Evolutionary conservation across 2,113 vertebrate species (phyloP).

Genomic region (Nothocercus julius): DNA sequence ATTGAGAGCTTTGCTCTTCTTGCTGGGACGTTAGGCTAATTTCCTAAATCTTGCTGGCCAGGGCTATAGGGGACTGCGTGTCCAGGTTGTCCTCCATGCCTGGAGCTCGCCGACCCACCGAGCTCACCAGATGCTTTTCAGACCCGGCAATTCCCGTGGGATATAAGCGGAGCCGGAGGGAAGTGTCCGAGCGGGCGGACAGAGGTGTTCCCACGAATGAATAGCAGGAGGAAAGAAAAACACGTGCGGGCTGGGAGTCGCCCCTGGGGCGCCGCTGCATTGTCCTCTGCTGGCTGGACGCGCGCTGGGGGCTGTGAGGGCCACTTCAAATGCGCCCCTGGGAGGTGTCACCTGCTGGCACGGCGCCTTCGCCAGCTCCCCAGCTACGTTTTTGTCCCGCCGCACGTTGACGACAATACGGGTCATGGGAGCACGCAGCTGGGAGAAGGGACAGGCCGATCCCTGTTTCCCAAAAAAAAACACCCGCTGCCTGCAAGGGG

Average conservation of each 20-base stretch:
- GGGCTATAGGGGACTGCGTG: not conserved
- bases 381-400: not conserved
- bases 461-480: not conserved
- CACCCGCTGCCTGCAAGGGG: not conserved
- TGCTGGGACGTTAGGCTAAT: accelerated
- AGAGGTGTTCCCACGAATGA: slow-evolving; percentile 39
- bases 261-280: not conserved
- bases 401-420: not conserved
- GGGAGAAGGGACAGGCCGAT: not conserved
- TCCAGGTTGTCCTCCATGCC: not conserved
- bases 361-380: not conserved
- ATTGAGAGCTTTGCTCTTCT: accelerated
- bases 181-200: not conserved
- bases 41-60: not conserved
- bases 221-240: slow-evolving; percentile 29
- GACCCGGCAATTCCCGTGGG: not conserved
- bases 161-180: not conserved
- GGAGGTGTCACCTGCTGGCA: slow-evolving; percentile 19
- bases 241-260: not conserved
- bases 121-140: not conserved
- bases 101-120: not conserved
- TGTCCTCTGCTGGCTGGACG: not conserved
- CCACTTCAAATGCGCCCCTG: not conserved
- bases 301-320: not conserved
- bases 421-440: slow-evolving; percentile 2